Evolutionary conservation across 2,888 invertebrate genomes (phyloP), one percentile per base, ranked within the genome.

Genomic region (Hirtodrosophila alboralis): DNA sequence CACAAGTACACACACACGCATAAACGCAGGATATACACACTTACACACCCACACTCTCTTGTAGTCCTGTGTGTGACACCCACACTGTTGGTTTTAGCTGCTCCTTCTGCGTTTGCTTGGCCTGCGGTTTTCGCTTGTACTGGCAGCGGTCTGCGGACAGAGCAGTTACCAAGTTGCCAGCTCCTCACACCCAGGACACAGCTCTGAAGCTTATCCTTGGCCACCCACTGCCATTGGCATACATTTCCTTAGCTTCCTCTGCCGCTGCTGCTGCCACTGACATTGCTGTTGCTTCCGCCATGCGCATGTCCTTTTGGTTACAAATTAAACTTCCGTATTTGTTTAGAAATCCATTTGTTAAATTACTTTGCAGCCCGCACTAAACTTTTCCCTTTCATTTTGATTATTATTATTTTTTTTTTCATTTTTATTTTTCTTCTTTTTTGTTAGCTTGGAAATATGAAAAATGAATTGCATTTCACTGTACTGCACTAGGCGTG

Each of bases 291-390:
- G 54, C 65, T 68, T 60, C 70, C 70, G 73, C 73, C 70, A 67
- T 76, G 69, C 62, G 56, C 65, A 60, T 77, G 80, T 86, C 81
- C 77, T 80, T 77, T 66, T 66, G 77, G 84, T 81, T 85, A 79
- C 83, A 83, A 76, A 83, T 83, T 76, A 83, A 77, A 84, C 84
- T 77, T 84, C 80, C 86, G 84, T 84, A 79, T 83, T 86, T 81
- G 83, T 83, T 84, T 76, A 76, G 84, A 83, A 84, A 87, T 87
- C 87, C 87, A 84, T 84, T 87, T 84, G 86, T 84, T 84, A 86
- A 84, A 84, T 84, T 87, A 83, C 87, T 86, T 85, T 75, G 64
- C 72, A 63, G 23, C 84, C 58, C 61, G 48, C 73, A 64, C 68
- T 65, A 59, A 68, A 72, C 72, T 70, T 70, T 66, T 53, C 44